Percentiles rank a stretch among this genome's conserved stretches.
Conservation (phyloP, 2,113 vertebrate species). For the Sprattus sprattus region DNA sequence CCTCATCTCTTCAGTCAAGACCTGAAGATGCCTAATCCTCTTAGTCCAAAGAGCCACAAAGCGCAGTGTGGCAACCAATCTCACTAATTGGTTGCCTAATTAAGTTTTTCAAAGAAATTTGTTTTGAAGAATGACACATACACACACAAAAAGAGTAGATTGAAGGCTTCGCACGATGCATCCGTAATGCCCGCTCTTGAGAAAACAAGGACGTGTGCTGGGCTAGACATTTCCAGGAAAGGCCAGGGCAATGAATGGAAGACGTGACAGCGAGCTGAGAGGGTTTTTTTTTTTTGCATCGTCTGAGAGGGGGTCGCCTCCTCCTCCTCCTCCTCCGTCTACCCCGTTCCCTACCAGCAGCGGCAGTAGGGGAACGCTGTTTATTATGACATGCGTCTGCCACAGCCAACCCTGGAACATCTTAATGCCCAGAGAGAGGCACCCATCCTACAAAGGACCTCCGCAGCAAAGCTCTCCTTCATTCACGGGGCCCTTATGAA, state of each 20-base stretch:
- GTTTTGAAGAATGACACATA: not conserved
- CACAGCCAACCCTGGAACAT: slow-evolving; percentile 26
- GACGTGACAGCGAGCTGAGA: not conserved
- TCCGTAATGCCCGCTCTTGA: slow-evolving; percentile 5
- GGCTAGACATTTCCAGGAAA: not conserved
- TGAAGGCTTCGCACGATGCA: not conserved
- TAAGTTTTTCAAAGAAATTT: slow-evolving; percentile 18
- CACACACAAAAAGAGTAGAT: not conserved
- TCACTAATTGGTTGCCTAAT: slow-evolving; percentile 6
- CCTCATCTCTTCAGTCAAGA: slow-evolving; percentile 7
- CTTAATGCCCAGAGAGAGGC: not conserved
- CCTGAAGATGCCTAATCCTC: slow-evolving; percentile 14
- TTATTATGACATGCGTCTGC: slow-evolving; percentile 32
- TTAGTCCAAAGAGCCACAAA: slow-evolving; percentile 1
- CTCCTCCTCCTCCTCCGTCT: not conserved
- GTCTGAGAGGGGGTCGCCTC: not conserved
- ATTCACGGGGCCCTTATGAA: slow-evolving; percentile 30
- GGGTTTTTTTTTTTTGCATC: too few relatives aligned
- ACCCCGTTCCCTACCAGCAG: not conserved
- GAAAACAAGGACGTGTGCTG: not conserved
- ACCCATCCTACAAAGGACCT: slow-evolving; percentile 21
- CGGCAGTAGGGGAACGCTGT: not conserved
- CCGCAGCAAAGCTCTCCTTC: slow-evolving; percentile 12
- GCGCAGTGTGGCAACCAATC: not conserved
- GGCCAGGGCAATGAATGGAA: not conserved